A percentile compares a stretch with the other conserved stretches of the same genome.
phyloP scores from a whole-genome alignment of 2,888 invertebrate species.

The Eristalinus aeneus region DNA sequence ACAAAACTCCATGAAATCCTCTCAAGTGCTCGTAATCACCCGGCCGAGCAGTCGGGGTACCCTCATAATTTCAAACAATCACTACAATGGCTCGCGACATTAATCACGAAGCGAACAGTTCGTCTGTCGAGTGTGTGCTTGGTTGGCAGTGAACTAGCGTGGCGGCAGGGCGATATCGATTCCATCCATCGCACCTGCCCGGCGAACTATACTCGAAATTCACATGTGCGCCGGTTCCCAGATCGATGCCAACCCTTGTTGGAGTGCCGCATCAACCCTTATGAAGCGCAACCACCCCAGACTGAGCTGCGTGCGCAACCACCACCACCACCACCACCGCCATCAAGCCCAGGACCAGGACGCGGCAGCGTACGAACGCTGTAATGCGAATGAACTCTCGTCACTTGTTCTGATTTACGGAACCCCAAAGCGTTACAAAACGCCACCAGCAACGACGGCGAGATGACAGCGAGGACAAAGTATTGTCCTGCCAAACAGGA shows the following conservation, averaged over 20 bases:
- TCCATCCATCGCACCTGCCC: constrained; percentile 21
- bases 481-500: neutral
- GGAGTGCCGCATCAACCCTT: constrained; percentile 32
- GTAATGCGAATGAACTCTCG: constrained; percentile 1
- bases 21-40: constrained; percentile 18
- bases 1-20: constrained; percentile 5
- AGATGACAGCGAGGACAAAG: neutral
- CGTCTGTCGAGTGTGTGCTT: constrained; percentile 14
- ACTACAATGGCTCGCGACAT: constrained; percentile 24
- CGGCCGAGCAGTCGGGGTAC: constrained; percentile 11
- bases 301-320: constrained; percentile 50
- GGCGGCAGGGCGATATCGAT: constrained; percentile 16
- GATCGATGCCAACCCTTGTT: constrained; percentile 47
- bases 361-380: neutral
- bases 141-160: neutral
- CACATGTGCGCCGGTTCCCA: constrained; percentile 59
- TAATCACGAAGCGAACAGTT: constrained; percentile 28
- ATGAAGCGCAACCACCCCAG: constrained; percentile 30
- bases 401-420: constrained; percentile 61
- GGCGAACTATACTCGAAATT: constrained; percentile 16
- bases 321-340: constrained; percentile 26
- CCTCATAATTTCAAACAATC: constrained; percentile 46
- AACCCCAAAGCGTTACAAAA: constrained; percentile 40
- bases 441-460: neutral
- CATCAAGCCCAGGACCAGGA: neutral